Evolutionary conservation across 2,888 invertebrate species (phyloP), one percentile per base, ranked within the genome.

Genomic region (Scotopteryx bipunctaria): DNA sequence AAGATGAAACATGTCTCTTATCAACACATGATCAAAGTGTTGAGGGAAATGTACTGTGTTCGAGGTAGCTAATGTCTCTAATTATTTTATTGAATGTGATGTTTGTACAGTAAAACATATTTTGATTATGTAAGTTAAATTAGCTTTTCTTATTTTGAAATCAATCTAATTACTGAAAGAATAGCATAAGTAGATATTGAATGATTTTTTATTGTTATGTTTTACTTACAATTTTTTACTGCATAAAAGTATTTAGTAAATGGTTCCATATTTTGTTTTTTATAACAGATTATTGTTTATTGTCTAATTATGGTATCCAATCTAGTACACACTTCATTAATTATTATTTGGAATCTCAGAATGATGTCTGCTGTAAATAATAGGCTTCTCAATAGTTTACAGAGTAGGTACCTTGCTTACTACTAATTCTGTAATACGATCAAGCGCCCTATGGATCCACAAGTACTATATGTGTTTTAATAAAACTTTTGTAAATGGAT

Each of bases 271-370:
- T 5, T 5, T 15, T 15, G 15, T 15, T 32, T 32, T n/a, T 32
- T 27, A 25, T 19, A 19, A 19, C 4, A 5, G 19, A 19, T 5
- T n/a, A n/a, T n/a, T n/a, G n/a, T n/a, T n/a, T n/a, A 19, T 19
- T 21, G 8, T 21, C 8, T 2, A 21, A 1, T 21, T 4, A 21
- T 25, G 2, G 25, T 9, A 25, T 25, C n/a, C 9, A 2, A 25
- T 9, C 25, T 4, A 27, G 11, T 5, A 27, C 1, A 27, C 27
- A 27, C n/a, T 9, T n/a, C 27, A 27, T 11, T 15, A 5, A 4
- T 37, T 37, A 16, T 32, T n/a, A 9, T 15, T 32, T 38, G 31
- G 23, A 38, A 38, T 38, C 38, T 47, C 46, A 46, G 15, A 40
- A 17, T 17, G 25, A 21, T 5, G 13, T 46, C 2, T 25, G 38